Evolutionary conservation across 2,113 vertebrate genomes (phyloP).

Genomic region (Albula goreensis): DNA sequence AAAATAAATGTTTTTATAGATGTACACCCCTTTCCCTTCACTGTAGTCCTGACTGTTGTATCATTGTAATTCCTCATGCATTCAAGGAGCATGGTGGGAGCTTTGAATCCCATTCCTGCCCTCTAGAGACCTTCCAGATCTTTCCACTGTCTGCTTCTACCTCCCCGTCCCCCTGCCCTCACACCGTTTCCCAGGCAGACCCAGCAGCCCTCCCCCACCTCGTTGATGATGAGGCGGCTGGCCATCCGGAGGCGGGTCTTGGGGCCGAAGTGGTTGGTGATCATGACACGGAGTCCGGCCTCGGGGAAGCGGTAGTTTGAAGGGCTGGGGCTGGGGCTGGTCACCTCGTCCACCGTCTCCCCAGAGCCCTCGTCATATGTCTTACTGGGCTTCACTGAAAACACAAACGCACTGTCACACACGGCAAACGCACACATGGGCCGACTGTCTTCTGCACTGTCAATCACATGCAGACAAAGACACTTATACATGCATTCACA

Average conservation of each 20-base stretch:
- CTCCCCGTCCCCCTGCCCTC: neutral
- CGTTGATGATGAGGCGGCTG: conserved; percentile 80
- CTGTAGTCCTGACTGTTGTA: no score
- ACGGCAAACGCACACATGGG: conserved; percentile 10
- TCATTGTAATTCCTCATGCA: no score
- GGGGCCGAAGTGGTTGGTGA: conserved; percentile 80
- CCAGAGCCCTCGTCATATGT: conserved; percentile 66
- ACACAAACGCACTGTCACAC: neutral
- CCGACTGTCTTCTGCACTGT: neutral
- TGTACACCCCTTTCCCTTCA: no score
- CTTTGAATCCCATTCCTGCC: no score
- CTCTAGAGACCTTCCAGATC: no score
- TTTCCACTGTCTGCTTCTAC: neutral
- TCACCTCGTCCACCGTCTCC: conserved; percentile 80
- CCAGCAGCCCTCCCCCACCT: conserved; percentile 54
- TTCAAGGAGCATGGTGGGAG: no score
- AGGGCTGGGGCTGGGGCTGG: conserved; percentile 76
- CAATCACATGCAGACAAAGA: neutral
- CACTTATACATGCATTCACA: neutral
- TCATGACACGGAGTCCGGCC: conserved; percentile 79
- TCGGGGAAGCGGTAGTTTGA: conserved; percentile 78
- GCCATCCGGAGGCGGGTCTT: conserved; percentile 83
- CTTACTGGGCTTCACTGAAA: conserved; percentile 70
- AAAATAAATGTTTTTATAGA: no score
- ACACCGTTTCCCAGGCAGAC: neutral